A percentile compares a stretch with the other conserved stretches of the same genome.
phyloP scores from a whole-genome alignment of 1,140 invertebrate genomes.

The Procambarus virginalis region DNA sequence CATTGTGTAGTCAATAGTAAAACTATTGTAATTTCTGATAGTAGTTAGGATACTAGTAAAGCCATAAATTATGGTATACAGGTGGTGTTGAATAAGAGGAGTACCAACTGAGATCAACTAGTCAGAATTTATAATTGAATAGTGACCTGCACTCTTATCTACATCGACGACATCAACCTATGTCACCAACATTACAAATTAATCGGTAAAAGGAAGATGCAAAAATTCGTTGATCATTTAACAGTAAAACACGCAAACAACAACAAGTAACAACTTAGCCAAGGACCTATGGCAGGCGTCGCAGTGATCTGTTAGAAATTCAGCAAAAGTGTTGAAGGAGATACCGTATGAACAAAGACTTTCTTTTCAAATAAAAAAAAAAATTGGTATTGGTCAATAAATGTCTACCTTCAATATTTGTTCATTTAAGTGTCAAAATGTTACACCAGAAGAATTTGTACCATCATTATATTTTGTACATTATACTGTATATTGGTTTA shows the following conservation, averaged over 20 bases:
- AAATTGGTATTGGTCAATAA: not conserved
- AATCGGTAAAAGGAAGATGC: not conserved
- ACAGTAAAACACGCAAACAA: slow-evolving; percentile 50
- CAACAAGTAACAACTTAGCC: slow-evolving; percentile 55
- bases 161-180: not conserved
- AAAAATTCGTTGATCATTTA: slow-evolving; percentile 51
- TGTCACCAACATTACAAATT: not conserved
- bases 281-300: slow-evolving; percentile 33
- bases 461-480: slow-evolving; percentile 40
- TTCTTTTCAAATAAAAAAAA: slow-evolving; percentile 5
- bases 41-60: not conserved
- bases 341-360: not conserved
- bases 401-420: not conserved
- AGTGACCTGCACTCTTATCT: not conserved
- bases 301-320: slow-evolving; percentile 7
- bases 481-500: not conserved
- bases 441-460: slow-evolving; percentile 22
- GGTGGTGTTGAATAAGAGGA: not conserved
- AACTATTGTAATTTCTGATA: slow-evolving; percentile 24
- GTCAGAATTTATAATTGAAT: not conserved
- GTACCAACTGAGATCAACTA: not conserved
- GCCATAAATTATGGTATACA: not conserved
- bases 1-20: slow-evolving; percentile 56
- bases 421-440: not conserved
- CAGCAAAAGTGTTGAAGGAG: not conserved